A percentile compares a stretch with the other conserved stretches of the same genome.
phyloP scores from a whole-genome alignment of 2,888 invertebrate species.

The Brachyptera putata region DNA sequence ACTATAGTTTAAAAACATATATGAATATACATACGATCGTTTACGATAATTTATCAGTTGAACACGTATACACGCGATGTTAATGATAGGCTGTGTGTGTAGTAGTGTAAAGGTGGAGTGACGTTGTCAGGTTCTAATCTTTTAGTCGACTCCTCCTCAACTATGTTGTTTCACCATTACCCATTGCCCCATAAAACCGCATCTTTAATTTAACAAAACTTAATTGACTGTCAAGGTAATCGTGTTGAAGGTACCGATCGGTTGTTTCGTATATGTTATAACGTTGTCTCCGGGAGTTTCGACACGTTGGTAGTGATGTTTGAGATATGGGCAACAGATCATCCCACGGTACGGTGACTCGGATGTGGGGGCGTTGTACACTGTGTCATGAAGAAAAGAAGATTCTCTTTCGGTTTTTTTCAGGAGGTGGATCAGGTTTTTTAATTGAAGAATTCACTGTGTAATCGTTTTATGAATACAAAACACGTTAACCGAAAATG shows the following conservation, averaged over 20 bases:
- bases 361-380: constrained; percentile 16
- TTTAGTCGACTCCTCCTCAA: constrained; percentile 16
- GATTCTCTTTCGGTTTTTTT: not conserved
- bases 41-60: not conserved
- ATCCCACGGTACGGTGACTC: constrained; percentile 9
- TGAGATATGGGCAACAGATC: not conserved
- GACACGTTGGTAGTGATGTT: too few species aligned
- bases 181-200: constrained; percentile 17
- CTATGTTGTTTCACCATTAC: constrained; percentile 6
- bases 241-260: too few species aligned
- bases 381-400: not conserved
- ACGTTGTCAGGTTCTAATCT: constrained; percentile 17
- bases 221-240: constrained; percentile 19
- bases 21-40: constrained; percentile 9
- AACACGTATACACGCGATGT: not conserved
- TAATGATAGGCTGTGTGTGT: constrained; percentile 10
- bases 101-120: constrained; percentile 4
- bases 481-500: too few species aligned
- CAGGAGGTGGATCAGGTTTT: too few species aligned
- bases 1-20: constrained; percentile 3
- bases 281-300: too few species aligned
- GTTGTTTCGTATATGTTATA: too few species aligned
- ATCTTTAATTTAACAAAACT: constrained; percentile 10
- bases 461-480: too few species aligned
- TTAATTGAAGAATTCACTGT: too few species aligned